Percentiles rank a stretch among this genome's conserved stretches.
phyloP scores from a whole-genome alignment of 2,888 invertebrate genomes.

The Crematogaster levior region DNA sequence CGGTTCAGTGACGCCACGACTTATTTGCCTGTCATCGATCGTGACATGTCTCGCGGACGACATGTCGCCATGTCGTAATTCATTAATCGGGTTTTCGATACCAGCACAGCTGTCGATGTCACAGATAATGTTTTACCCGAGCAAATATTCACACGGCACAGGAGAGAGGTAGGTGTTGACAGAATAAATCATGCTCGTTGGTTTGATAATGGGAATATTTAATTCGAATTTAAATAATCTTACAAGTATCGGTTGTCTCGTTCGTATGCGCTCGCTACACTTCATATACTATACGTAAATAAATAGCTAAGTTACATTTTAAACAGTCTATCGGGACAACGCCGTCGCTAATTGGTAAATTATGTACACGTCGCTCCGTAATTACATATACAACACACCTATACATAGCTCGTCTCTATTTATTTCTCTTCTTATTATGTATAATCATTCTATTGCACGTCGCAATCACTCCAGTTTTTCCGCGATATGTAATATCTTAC shows the following conservation, averaged over 20 bases:
- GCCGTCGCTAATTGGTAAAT: slow-evolving; percentile 77
- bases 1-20: not conserved
- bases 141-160: not conserved
- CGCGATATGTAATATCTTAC: slow-evolving; percentile 78
- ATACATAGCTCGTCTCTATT: slow-evolving; percentile 64
- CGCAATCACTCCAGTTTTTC: slow-evolving; percentile 77
- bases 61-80: slow-evolving; percentile 52
- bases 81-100: slow-evolving; percentile 58
- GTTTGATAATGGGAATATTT: slow-evolving; percentile 83
- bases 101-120: slow-evolving; percentile 35
- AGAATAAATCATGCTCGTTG: slow-evolving; percentile 65
- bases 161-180: slow-evolving; percentile 19
- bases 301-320: slow-evolving; percentile 85
- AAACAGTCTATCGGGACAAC: slow-evolving; percentile 84
- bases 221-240: slow-evolving; percentile 84
- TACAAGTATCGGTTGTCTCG: slow-evolving; percentile 78
- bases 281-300: slow-evolving; percentile 79
- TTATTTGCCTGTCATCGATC: slow-evolving; percentile 1
- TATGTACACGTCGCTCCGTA: slow-evolving; percentile 71
- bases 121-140: slow-evolving; percentile 32
- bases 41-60: slow-evolving; percentile 2
- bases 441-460: slow-evolving; percentile 77
- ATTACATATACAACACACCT: slow-evolving; percentile 65
- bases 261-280: slow-evolving; percentile 64
- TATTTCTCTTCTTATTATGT: slow-evolving; percentile 71